Percentiles rank a stretch among this genome's conserved stretches.
Conservation (phyloP, 2,797 vertebrate species). For the Tauraco hartlaubi region DNA sequence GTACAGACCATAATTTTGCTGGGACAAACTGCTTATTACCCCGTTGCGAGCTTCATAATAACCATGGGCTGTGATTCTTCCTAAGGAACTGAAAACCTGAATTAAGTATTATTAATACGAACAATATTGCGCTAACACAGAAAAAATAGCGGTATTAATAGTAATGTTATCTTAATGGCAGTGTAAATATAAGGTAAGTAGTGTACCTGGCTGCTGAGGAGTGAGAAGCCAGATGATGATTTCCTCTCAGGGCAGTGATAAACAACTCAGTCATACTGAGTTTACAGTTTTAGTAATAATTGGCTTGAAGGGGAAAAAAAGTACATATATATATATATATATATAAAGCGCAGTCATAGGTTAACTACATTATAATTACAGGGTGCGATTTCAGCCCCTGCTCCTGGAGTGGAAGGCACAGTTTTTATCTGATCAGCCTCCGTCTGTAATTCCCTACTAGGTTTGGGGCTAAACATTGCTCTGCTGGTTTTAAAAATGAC, state of each 20-base stretch:
- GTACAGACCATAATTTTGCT: constrained; percentile 15
- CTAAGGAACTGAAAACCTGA: constrained; percentile 43
- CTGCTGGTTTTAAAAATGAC: not conserved
- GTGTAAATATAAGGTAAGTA: constrained; percentile 35
- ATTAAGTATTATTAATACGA: constrained; percentile 62
- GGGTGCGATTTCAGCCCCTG: constrained; percentile 50
- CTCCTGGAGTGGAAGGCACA: constrained; percentile 47
- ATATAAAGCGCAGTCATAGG: constrained; percentile 4
- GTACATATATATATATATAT: not conserved
- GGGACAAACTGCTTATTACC: constrained; percentile 51
- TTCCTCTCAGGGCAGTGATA: constrained; percentile 52
- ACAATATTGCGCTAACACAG: not conserved
- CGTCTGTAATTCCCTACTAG: not conserved
- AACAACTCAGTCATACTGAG: constrained; percentile 53
- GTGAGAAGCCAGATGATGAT: not conserved
- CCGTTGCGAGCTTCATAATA: constrained; percentile 24
- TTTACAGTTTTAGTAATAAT: constrained; percentile 58
- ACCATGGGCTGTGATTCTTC: constrained; percentile 29
- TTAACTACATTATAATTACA: constrained; percentile 65
- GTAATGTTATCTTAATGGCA: constrained; percentile 42
- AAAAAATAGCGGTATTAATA: constrained; percentile 46
- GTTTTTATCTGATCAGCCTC: constrained; percentile 62
- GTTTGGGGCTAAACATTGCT: constrained; percentile 25
- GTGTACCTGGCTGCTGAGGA: constrained; percentile 31
- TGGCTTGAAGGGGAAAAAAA: constrained; percentile 35